Evolutionary conservation across 2,888 invertebrate genomes (phyloP), one percentile per base, ranked within the genome.

Genomic region (Chrysopilus asiliformis): DNA sequence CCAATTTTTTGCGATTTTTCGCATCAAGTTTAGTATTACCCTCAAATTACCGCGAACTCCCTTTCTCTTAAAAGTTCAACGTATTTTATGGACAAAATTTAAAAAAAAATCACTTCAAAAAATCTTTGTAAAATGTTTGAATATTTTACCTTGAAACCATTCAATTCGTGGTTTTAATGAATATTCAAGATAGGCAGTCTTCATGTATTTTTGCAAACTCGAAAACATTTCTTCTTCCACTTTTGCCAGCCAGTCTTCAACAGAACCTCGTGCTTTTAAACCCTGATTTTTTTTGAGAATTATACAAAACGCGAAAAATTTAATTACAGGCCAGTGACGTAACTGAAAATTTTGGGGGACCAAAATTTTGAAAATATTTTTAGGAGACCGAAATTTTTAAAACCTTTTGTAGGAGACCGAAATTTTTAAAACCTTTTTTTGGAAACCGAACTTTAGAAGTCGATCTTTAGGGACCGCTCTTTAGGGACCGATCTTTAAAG

Each of bases 201-300:
- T 83, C 79, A 86, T 83, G 40, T 74, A 71, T 41, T 74, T 72
- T 45, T 78, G 77, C 5, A 89, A 68, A 1, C 85, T 79, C 0
- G 72, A 62, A 48, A 89, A 84, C 90, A 91, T 91, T 0, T 81
- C 78, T 35, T 86, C 82, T 55, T 91, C 91, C 2, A 91, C 90
- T 63, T 86, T 89, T 3, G 83, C 77, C 7, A 91, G 64, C 90
- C 90, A 91, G 51, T 89, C 85, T 60, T 90, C 91, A 1, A 90
- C 89, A 50, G 89, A 87, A 0, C 90, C 90, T 36, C 89, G 70
- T 0, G 85, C 86, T 62, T 86, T 89, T 7, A 79, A 66, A 16
- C 78, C 90, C 76, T 70, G 8, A 3, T 19, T 29, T 3, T n/a
- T n/a, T n/a, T n/a, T n/a, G n/a, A n/a, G n/a, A n/a, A n/a, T n/a